These are phyloP conservation scores for Apteryx mantelli DNA, from an alignment of 2,113 vertebrate species.

Conservation along the genomic window DNA sequence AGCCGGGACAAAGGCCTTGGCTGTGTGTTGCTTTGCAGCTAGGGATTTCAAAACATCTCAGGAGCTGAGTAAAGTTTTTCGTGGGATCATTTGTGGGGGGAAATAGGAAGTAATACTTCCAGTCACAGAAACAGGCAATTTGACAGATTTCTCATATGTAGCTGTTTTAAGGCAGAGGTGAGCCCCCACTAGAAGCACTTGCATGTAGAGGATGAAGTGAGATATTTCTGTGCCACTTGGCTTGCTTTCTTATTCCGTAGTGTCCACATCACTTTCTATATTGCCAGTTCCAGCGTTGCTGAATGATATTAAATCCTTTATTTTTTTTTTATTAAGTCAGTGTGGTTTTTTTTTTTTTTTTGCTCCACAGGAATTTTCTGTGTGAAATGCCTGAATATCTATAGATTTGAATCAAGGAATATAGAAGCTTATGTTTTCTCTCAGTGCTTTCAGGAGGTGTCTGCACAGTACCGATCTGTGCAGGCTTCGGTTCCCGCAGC, in stretches of 20 bases:
- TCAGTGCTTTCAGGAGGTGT: not conserved
- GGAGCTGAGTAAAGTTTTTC: not conserved
- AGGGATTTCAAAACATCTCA: not conserved
- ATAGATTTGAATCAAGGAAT: conserved; percentile 1
- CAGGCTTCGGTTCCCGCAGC: conserved; percentile 63
- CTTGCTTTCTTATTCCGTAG: not conserved
- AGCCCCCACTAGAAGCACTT: not conserved
- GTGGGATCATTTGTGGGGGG: not conserved
- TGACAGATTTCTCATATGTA: not conserved
- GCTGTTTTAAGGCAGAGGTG: not conserved
- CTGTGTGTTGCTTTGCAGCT: not conserved
- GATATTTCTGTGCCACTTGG: not conserved
- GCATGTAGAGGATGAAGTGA: not conserved
- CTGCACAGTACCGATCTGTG: not conserved
- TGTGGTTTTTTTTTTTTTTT: not conserved
- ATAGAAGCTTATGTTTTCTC: not conserved
- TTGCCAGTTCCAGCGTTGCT: not conserved
- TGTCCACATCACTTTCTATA: not conserved
- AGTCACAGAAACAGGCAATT: not conserved
- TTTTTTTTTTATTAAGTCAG: not conserved
- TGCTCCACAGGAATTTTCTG: not conserved
- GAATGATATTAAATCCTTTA: not conserved
- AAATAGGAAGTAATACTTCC: not conserved
- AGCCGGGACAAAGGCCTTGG: not conserved
- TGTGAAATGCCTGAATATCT: not conserved